phyloP scores from a whole-genome alignment of 37 sponge, comb jelly and placozoan genomes.

The Halichondria panicea region DNA sequence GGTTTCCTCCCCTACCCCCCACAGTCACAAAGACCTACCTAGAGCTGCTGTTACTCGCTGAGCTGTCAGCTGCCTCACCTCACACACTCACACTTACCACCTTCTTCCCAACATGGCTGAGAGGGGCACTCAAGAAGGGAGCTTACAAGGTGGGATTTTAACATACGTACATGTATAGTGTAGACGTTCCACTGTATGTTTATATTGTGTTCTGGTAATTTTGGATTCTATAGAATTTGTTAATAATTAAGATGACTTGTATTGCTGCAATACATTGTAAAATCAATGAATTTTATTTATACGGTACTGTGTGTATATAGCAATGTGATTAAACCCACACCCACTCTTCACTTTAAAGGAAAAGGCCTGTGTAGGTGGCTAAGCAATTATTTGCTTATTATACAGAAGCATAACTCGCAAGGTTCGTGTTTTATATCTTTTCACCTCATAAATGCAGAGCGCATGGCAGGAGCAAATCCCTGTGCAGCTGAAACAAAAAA shows the following conservation, averaged over 20 bases:
- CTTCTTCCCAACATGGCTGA: slow-evolving; percentile 47
- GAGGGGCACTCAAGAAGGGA: slow-evolving; percentile 34
- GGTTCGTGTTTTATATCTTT: not conserved
- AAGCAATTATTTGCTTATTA: not conserved
- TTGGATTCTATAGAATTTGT: not conserved
- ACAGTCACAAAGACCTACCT: slow-evolving; percentile 46
- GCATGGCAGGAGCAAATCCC: slow-evolving; percentile 37
- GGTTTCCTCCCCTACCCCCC: slow-evolving; percentile 35
- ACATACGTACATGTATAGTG: not conserved
- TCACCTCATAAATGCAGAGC: not conserved
- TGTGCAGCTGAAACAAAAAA: slow-evolving; percentile 40
- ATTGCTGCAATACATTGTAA: not conserved
- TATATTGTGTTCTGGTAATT: not conserved
- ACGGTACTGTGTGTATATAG: too few species aligned
- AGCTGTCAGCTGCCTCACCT: slow-evolving; percentile 6
- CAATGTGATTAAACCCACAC: not conserved
- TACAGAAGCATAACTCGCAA: not conserved
- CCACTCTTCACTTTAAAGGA: not conserved
- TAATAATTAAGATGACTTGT: not conserved
- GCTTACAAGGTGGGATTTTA: slow-evolving; percentile 20
- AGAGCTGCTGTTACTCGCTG: slow-evolving; percentile 55
- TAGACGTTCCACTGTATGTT: not conserved
- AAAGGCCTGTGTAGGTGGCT: not conserved
- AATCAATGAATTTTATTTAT: not conserved
- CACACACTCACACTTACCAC: not conserved